These are phyloP conservation scores for Lymantria monacha DNA, from an alignment of 2,888 invertebrate genomes.

Conservation along the genomic window DNA sequence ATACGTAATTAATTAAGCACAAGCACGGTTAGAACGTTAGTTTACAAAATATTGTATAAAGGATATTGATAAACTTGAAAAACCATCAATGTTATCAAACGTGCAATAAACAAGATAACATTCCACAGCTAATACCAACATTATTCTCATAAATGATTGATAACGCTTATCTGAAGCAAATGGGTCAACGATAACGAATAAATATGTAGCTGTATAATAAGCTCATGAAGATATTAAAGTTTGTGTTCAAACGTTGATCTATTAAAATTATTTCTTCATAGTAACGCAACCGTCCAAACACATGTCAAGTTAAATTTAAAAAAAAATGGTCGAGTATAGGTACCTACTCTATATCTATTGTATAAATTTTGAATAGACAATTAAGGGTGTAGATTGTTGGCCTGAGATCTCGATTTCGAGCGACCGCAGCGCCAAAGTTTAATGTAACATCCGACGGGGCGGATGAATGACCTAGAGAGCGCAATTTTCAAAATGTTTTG, in stretches of 20 bases:
- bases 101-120: conserved; percentile 51
- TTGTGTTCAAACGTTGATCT: conserved; percentile 13
- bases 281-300: conserved; percentile 25
- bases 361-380: neutral
- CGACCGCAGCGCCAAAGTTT: too few species aligned
- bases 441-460: too few species aligned
- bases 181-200: conserved; percentile 53
- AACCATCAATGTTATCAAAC: conserved; percentile 51
- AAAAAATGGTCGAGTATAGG: too few species aligned
- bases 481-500: too few species aligned
- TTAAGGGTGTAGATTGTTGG: too few species aligned
- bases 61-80: conserved; percentile 59
- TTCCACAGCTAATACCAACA: conserved; percentile 65
- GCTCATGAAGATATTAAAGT: conserved; percentile 27
- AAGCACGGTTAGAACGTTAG: too few species aligned
- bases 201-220: neutral
- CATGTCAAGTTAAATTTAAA: conserved; percentile 34
- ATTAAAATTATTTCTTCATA: conserved; percentile 37
- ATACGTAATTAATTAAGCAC: too few species aligned
- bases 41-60: conserved; percentile 37
- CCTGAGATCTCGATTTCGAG: too few species aligned
- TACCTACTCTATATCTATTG: neutral
- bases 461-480: too few species aligned
- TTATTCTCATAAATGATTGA: conserved; percentile 54
- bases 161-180: conserved; percentile 65